Evolutionary conservation across 1,140 invertebrate species (phyloP), one percentile per base, ranked within the genome.

Genomic region (Hydropsyche tenuis): DNA sequence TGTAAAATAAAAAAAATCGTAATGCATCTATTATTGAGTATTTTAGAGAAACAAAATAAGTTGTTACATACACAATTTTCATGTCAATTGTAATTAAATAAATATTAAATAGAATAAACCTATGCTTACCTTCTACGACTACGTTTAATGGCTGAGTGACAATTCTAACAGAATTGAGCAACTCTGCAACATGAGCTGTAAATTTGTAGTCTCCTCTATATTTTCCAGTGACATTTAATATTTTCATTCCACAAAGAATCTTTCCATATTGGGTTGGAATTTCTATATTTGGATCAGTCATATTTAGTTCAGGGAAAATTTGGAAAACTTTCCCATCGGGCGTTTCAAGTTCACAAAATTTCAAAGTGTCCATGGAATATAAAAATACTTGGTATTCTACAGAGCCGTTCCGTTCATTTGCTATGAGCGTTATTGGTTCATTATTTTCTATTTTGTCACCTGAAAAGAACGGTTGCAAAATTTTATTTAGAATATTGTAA

Each of bases 271-370:
- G 30, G 9, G 3, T 22, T n/a, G 23, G 23, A 12, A 27, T 16
- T 16, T 18, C 30, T 1, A 65, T 43, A 65, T 65, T 46, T 4
- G 69, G 51, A 48, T 72, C 62, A 7, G 74, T 68, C 4, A 72
- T 9, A 18, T 75, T 75, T 12, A 25, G 45, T 60, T 22, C 1
- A 0, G 74, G 74, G 42, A 42, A 72, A 0, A 75, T 5, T 56
- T 45, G n/a, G 23, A 23, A 75, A 60, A 60, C 65, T 43, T 25
- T 72, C 25, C 69, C 74, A 60, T 75, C 43, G 1, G 62, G 48
- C 1, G 42, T 18, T 25, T 43, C 68, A 2, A 75, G 2, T 25
- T 53, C 23, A 22, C 74, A 75, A 23, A 60, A 43, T 6, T 30
- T 25, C 30, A 69, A 1, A 48, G 2, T 25, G 6, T 51, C 22